Evolutionary conservation across 1,140 invertebrate genomes (phyloP), one percentile per base, ranked within the genome.

Genomic region (Drosophila seguyi): DNA sequence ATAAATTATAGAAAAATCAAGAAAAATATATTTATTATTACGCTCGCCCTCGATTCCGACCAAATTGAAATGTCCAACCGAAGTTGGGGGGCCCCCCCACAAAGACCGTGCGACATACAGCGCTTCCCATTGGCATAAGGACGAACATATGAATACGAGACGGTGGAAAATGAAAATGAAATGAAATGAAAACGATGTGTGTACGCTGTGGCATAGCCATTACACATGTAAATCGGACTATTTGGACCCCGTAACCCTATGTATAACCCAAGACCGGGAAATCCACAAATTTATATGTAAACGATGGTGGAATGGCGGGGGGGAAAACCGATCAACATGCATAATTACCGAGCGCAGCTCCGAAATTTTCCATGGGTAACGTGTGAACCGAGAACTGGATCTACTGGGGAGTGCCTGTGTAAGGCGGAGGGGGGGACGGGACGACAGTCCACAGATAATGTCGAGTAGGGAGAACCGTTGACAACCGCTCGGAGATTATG

Each of bases 261-360:
- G 18, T 16, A 52, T 55, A 56, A 41, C 50, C 63, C 45, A 31
- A 36, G 69, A 67, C 67, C 57, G 38, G 42, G 62, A 82, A 82
- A 71, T 72, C 61, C 41, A 67, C 79, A 81, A 61, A 86, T 87
- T 68, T 69, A 80, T 71, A 83, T 80, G 81, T 76, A 73, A 86
- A 87, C 80, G 67, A 73, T 60, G 42, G 50, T 63, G 53, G 56
- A 73, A 69, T 53, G 50, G n/a, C n/a, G n/a, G 66, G 20, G 44
- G 22, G 45, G 16, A 16, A 73, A 78, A 78, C 76, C 74, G 77
- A 85, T 85, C 73, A 79, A 72, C 75, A 83, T 62, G 66, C 50
- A 68, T 81, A 85, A 81, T 77, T 81, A 74, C 59, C 41, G 18
- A 34, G 36, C 27, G 13, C 20, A 38, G 45, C 34, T 27, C 36